Evolutionary conservation across 2,888 invertebrate genomes (phyloP).

Genomic region (Pteria penguin): DNA sequence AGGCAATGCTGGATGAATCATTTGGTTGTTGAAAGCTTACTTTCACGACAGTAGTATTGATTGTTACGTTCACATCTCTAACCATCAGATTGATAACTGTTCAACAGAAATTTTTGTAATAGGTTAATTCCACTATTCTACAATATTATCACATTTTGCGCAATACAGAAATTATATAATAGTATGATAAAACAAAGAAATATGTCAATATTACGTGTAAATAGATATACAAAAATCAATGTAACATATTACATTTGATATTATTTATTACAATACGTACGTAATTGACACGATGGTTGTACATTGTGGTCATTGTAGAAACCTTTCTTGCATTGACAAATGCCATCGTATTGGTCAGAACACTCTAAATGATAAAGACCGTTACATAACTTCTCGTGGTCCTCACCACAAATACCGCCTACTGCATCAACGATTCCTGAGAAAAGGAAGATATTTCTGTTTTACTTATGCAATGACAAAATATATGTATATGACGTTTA

Average conservation of each 20-base stretch:
- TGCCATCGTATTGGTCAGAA: background rate
- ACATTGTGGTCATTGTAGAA: background rate
- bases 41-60: background rate
- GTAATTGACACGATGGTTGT: background rate
- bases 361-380: background rate
- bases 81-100: background rate
- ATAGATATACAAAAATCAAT: too few species aligned
- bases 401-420: background rate
- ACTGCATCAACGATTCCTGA: background rate
- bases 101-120: too few species aligned
- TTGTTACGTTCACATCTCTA: background rate
- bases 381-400: background rate
- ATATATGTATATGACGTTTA: too few species aligned
- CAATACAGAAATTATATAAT: too few species aligned
- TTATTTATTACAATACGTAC: too few species aligned
- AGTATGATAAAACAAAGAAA: too few species aligned
- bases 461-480: background rate
- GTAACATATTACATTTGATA: too few species aligned
- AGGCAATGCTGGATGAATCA: background rate
- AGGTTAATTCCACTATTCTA: too few species aligned
- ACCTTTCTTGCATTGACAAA: background rate
- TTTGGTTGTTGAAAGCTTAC: background rate
- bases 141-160: too few species aligned
- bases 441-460: background rate
- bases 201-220: too few species aligned